Conservation (phyloP, 2,797 vertebrate genomes). For the Hypotaenidia okinawae region DNA sequence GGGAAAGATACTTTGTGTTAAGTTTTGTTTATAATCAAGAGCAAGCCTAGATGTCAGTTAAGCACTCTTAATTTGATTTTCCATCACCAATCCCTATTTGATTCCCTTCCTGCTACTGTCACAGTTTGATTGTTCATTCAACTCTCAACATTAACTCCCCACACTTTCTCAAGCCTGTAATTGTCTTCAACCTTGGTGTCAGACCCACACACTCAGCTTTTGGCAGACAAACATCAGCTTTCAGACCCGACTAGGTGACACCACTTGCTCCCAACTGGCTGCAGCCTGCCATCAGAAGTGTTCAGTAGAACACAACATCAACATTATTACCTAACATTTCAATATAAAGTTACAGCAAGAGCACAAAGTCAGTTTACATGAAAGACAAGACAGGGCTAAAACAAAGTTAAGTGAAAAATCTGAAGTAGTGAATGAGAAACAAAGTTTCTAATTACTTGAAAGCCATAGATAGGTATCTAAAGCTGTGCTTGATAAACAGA, state of each 20-base stretch:
- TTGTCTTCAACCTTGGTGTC: neutral
- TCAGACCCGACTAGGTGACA: accelerated
- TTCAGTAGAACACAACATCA: neutral
- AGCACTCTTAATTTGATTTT: neutral
- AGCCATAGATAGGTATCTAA: neutral
- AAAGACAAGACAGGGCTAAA: neutral
- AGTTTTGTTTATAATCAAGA: too few species aligned
- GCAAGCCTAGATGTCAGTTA: neutral
- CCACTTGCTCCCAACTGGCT: neutral
- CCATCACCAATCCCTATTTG: neutral
- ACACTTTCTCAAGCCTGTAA: neutral
- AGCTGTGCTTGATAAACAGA: neutral
- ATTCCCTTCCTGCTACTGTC: neutral
- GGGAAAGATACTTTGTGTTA: neutral
- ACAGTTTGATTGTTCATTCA: neutral
- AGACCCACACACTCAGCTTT: neutral
- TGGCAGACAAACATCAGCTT: neutral
- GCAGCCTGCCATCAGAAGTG: neutral
- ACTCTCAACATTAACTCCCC: neutral
- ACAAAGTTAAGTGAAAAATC: neutral
- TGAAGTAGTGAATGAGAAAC: neutral
- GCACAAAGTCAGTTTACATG: neutral
- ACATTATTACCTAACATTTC: neutral
- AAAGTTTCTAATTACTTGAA: neutral
- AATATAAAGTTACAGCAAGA: neutral